A percentile compares a stretch with the other conserved stretches of the same genome.
phyloP scores from a whole-genome alignment of 2,888 invertebrate genomes.

The Magallana nippona region DNA sequence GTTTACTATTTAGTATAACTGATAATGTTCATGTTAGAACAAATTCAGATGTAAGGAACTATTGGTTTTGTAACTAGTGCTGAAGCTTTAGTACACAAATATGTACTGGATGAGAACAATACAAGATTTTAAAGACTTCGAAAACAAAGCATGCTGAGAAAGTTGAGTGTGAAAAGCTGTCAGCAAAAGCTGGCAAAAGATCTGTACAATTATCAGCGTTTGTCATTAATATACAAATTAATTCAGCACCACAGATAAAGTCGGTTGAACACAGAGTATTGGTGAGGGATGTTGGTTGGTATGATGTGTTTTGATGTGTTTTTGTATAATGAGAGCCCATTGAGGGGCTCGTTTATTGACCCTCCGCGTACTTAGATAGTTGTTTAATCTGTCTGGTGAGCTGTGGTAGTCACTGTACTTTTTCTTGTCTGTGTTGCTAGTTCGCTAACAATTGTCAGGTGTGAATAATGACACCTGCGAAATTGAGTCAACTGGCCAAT shows the following conservation, averaged over 20 bases:
- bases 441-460: background rate
- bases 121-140: too few relatives aligned
- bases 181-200: background rate
- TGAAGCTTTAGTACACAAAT: too few relatives aligned
- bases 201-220: slow-evolving; percentile 4
- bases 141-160: background rate
- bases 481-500: background rate
- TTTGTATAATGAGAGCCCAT: background rate
- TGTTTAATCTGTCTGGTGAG: too few relatives aligned
- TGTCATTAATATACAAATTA: slow-evolving; percentile 29
- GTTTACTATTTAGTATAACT: background rate
- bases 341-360: slow-evolving; percentile 11
- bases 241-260: slow-evolving; percentile 27
- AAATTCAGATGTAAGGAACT: background rate
- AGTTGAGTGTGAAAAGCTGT: background rate
- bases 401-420: background rate
- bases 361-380: background rate
- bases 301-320: slow-evolving; percentile 13
- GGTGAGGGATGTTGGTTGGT: slow-evolving; percentile 14
- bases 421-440: background rate
- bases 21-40: background rate
- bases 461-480: background rate
- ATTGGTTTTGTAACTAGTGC: too few relatives aligned
- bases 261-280: background rate
- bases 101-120: too few relatives aligned